Evolutionary conservation across 2,113 vertebrate genomes (phyloP).

Genomic region (Pandion haliaetus): DNA sequence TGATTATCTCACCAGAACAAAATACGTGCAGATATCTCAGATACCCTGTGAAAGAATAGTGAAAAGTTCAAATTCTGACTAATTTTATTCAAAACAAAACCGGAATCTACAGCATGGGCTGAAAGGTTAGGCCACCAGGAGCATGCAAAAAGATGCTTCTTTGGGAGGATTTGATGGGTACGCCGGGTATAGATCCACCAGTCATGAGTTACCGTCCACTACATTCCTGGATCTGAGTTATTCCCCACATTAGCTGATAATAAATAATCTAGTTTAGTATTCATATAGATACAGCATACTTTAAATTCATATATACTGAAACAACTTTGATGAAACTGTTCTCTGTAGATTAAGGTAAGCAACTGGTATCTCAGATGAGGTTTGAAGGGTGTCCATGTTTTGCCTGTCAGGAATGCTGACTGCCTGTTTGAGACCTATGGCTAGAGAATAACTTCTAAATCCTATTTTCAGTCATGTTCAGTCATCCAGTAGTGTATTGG

Average conservation of each 20-base stretch:
- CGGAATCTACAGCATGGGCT: background rate
- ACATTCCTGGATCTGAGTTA: background rate
- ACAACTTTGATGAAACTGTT: background rate
- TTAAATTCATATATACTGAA: background rate
- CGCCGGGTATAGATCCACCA: background rate
- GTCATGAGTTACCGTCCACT: background rate
- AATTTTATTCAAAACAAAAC: background rate
- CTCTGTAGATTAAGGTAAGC: background rate
- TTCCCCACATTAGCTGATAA: background rate
- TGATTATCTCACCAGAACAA: background rate
- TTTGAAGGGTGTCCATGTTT: background rate
- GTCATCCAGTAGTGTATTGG: background rate
- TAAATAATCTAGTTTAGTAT: background rate
- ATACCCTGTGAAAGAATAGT: background rate
- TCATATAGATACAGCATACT: background rate
- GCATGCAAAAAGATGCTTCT: background rate
- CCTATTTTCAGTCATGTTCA: background rate
- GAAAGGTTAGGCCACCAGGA: background rate
- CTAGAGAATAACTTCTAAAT: background rate
- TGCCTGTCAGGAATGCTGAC: background rate
- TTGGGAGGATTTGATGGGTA: background rate
- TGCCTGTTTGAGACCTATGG: background rate
- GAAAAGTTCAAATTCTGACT: background rate
- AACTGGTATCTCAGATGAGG: background rate
- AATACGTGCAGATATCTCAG: fast-evolving